A percentile compares a stretch with the other conserved stretches of the same genome.
Conservation (phyloP, 2,888 invertebrate genomes). For the Dascillus cervinus region DNA sequence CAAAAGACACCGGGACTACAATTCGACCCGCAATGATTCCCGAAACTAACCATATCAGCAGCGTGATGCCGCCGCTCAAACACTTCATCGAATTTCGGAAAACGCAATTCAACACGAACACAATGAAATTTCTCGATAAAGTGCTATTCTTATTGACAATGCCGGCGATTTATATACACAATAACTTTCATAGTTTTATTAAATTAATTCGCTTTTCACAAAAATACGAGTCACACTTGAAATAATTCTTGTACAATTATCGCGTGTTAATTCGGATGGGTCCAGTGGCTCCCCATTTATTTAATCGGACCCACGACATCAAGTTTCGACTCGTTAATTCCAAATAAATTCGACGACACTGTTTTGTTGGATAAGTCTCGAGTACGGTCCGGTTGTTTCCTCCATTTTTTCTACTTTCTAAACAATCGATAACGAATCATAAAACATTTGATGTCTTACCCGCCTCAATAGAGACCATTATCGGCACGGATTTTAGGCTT, state of each 20-base stretch:
- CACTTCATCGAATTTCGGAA: conserved; percentile 4
- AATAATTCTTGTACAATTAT: conserved; percentile 1
- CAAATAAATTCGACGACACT: not conserved
- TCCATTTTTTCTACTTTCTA: not conserved
- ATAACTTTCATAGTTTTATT: not conserved
- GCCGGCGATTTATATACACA: conserved; percentile 4
- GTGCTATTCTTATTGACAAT: too few species aligned
- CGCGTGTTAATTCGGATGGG: conserved; percentile 1
- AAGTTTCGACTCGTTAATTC: too few species aligned
- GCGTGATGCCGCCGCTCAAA: conserved; percentile 10
- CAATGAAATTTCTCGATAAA: too few species aligned
- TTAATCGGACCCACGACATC: too few species aligned
- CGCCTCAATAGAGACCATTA: too few species aligned
- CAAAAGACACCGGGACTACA: not conserved
- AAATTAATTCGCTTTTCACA: conserved; percentile 5
- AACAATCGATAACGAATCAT: not conserved
- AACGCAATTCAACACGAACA: too few species aligned
- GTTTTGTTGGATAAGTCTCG: not conserved
- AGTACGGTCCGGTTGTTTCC: not conserved
- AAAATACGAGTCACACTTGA: conserved; percentile 3
- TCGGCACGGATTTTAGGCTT: too few species aligned
- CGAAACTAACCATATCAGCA: conserved; percentile 8
- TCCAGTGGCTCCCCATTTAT: too few species aligned
- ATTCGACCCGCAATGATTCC: conserved; percentile 2
- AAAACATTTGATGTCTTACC: too few species aligned